Conservation (phyloP, 2,113 vertebrate genomes). For the Callospermophilus lateralis region DNA sequence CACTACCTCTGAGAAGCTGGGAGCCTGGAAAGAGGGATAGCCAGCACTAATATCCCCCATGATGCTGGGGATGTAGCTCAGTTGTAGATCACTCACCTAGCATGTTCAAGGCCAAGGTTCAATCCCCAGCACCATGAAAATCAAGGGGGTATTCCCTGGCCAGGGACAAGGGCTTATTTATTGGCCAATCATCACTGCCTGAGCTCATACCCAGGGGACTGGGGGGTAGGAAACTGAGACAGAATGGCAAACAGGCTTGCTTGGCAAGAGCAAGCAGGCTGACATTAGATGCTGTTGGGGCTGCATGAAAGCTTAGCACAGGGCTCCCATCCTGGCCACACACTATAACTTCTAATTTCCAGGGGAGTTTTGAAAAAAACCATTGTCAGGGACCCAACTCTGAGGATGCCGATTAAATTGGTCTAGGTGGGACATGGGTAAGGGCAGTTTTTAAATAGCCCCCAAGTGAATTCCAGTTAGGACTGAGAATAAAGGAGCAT, state of each 20-base stretch:
- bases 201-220: background rate
- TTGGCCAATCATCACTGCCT: accelerated
- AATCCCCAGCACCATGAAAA: background rate
- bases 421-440: too few relatives aligned
- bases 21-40: background rate
- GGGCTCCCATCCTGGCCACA: background rate
- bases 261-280: background rate
- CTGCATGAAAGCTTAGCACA: background rate
- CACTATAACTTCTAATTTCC: background rate
- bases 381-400: background rate
- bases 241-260: background rate
- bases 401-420: background rate
- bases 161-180: background rate
- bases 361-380: background rate
- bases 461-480: background rate
- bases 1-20: background rate
- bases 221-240: too few relatives aligned
- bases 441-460: background rate
- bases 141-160: too few relatives aligned
- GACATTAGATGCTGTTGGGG: background rate
- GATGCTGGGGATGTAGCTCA: background rate
- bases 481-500: background rate
- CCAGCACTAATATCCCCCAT: background rate
- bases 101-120: background rate
- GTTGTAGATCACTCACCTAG: background rate